These are phyloP conservation scores for Rafetus swinhoei DNA, from an alignment of 2,113 vertebrate species.

Conservation along the genomic window DNA sequence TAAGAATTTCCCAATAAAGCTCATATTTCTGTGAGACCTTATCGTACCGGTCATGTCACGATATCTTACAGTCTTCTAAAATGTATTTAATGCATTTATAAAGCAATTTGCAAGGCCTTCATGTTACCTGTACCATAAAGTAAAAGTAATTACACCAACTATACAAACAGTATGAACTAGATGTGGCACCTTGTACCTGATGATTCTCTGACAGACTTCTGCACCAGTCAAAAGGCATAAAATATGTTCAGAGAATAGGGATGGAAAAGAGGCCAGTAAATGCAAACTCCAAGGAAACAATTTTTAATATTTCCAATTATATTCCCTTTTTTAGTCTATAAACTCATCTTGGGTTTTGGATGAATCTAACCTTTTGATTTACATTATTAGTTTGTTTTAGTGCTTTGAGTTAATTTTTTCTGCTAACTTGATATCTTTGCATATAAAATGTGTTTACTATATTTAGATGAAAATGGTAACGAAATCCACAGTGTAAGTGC, in stretches of 20 bases:
- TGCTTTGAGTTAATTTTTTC: background rate
- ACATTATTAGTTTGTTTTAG: background rate
- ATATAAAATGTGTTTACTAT: background rate
- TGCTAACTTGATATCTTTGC: background rate
- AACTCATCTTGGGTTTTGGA: background rate
- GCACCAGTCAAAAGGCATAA: background rate
- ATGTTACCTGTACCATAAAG: background rate
- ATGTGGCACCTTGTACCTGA: background rate
- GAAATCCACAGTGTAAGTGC: background rate
- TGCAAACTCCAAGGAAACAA: background rate
- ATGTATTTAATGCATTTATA: background rate
- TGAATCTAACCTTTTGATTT: background rate
- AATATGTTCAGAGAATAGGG: background rate
- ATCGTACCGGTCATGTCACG: background rate
- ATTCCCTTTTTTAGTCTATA: background rate
- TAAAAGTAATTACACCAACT: background rate
- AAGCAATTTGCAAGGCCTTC: background rate
- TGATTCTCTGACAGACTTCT: background rate
- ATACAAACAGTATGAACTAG: background rate
- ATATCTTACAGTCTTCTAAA: background rate
- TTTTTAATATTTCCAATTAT: background rate
- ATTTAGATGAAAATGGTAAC: no score
- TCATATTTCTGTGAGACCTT: background rate
- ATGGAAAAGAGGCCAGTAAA: background rate
- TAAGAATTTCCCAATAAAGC: background rate